Evolutionary conservation across 2,113 vertebrate species (phyloP), one percentile per base, ranked within the genome.

Genomic region (Monarcha castaneiventris): DNA sequence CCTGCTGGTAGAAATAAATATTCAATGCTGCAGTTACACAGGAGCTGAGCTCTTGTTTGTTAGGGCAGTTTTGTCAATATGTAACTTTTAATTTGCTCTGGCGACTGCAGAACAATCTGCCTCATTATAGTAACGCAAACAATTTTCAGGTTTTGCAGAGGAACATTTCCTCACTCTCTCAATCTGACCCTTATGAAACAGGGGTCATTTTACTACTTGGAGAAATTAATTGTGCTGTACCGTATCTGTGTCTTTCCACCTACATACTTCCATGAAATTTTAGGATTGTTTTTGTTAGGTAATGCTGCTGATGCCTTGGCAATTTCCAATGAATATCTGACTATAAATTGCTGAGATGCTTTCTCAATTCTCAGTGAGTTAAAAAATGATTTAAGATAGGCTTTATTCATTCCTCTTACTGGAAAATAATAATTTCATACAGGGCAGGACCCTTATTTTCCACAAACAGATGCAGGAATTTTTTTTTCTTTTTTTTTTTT

Each of bases 201-300:
- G 7, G 23, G 64, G 46, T 83, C 76, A 63, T 44, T 84, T 84
- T 94, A 59, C 61, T 93, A n/a, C 63, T 78, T 41, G 54, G 55
- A 71, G 64, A 94, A 96, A 91, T 84, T 90, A 96, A 88, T 94
- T 94, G 32, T 72, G 77, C 84, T 89, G 33, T 23, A 67, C 39
- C 25, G 48, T 61, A 76, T 84, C 83, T 71, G 46, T 13, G 4
- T 51, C 46, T 94, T 89, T 95, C 72, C 63, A 78, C 73, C 43
- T 80, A 46, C 37, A 7, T 25, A 12, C 48, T 84, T 75, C 11
- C 39, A n/a, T 52, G 63, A 89, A 94, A 73, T 69, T 78, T 88
- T 88, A 78, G 41, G 52, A 76, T 74, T 16, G 3, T 77, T 92
- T 89, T 84, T 87, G 11, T 85, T 85, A 88, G 39, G 41, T 48